These are phyloP conservation scores for Charanyca ferruginea DNA, from an alignment of 2,888 invertebrate genomes.

Conservation along the genomic window DNA sequence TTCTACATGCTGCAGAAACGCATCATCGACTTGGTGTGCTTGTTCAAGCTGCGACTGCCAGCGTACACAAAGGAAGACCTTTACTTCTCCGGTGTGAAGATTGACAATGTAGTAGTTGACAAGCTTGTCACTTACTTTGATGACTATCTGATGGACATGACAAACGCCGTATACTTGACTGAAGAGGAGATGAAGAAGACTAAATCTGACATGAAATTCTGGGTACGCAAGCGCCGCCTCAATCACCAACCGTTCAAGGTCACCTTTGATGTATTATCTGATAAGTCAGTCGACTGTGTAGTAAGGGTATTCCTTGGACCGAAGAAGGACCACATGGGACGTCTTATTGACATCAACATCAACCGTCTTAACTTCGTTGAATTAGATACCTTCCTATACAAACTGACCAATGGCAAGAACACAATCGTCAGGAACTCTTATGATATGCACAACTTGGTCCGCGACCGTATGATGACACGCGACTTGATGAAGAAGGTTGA, in stretches of 20 bases:
- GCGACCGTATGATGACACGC: conserved; percentile 93
- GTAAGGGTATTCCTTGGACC: conserved; percentile 94
- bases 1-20: conserved; percentile 94
- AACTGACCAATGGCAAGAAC: conserved; percentile 93
- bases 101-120: conserved; percentile 92
- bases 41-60: conserved; percentile 91
- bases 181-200: conserved; percentile 87
- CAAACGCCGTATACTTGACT: conserved; percentile 90
- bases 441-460: conserved; percentile 92
- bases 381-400: conserved; percentile 92
- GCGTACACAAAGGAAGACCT: conserved; percentile 92
- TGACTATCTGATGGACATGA: conserved; percentile 92
- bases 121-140: conserved; percentile 93
- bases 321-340: conserved; percentile 91
- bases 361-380: conserved; percentile 93
- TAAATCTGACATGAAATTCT: conserved; percentile 86
- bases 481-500: conserved; percentile 92
- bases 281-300: conserved; percentile 90
- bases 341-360: conserved; percentile 89
- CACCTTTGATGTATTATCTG: conserved; percentile 90
- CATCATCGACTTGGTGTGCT: conserved; percentile 89
- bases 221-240: conserved; percentile 92
- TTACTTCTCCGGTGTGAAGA: conserved; percentile 92
- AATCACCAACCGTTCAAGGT: conserved; percentile 93
- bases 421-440: conserved; percentile 92